Conservation (phyloP, 1,140 invertebrate genomes). For the Drosophila guanche region DNA sequence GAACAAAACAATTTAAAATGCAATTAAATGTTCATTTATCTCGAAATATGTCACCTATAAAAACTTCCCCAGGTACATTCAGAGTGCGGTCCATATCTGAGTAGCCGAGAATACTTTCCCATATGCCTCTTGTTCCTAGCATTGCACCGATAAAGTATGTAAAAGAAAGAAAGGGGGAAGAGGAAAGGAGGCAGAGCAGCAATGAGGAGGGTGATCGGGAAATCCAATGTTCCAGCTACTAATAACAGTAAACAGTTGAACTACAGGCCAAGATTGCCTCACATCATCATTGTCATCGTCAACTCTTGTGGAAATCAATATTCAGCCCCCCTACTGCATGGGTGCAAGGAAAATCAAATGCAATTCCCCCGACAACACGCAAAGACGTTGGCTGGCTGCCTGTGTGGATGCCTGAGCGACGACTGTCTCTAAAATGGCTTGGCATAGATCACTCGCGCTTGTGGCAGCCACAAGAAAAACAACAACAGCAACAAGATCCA, state of each 20-base stretch:
- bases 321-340: slow-evolving; percentile 3
- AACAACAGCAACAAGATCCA: slow-evolving; percentile 14
- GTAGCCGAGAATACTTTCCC: too few relatives aligned
- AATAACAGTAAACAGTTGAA: slow-evolving; percentile 73
- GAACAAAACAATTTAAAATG: too few relatives aligned
- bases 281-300: slow-evolving; percentile 58
- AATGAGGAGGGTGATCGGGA: slow-evolving; percentile 21
- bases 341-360: slow-evolving; percentile 18
- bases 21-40: too few relatives aligned
- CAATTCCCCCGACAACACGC: slow-evolving; percentile 55
- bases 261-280: slow-evolving; percentile 72
- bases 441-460: slow-evolving; percentile 51
- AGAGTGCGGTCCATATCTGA: too few relatives aligned
- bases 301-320: slow-evolving; percentile 50
- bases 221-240: slow-evolving; percentile 52
- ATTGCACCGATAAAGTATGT: too few relatives aligned
- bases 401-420: slow-evolving; percentile 41
- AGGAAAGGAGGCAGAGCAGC: too few relatives aligned
- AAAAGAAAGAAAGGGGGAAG: too few relatives aligned
- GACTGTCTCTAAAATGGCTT: slow-evolving; percentile 54
- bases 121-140: too few relatives aligned
- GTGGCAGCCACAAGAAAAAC: slow-evolving; percentile 14
- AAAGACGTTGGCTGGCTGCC: slow-evolving; percentile 6
- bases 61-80: too few relatives aligned
- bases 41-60: too few relatives aligned